A percentile compares a stretch with the other conserved stretches of the same genome.
These are phyloP conservation scores for Tryphoninae sp. DNA, from an alignment of 2,888 invertebrate species.

Conservation along the genomic window DNA sequence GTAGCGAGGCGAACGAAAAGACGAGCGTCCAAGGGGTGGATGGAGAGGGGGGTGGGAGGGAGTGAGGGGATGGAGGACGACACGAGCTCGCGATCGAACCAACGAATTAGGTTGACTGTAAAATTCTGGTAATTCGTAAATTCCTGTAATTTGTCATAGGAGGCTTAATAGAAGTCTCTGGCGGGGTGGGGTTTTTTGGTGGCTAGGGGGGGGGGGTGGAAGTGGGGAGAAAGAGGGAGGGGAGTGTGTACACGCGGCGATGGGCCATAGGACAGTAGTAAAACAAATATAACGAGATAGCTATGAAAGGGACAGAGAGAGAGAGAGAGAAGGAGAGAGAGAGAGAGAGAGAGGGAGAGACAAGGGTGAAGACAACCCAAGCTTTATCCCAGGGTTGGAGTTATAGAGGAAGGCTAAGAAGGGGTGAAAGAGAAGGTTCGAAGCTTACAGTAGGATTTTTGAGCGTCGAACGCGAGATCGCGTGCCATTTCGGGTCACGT, in stretches of 20 bases:
- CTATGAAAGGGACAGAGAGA: slow-evolving; percentile 2
- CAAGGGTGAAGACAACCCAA: slow-evolving; percentile 21
- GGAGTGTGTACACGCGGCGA: slow-evolving; percentile 22
- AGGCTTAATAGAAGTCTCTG: slow-evolving; percentile 48
- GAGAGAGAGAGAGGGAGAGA: background rate
- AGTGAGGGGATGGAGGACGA: background rate
- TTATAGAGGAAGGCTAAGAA: slow-evolving; percentile 18
- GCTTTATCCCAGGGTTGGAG: slow-evolving; percentile 21
- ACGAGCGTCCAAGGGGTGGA: background rate
- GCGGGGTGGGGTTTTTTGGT: slow-evolving; percentile 12
- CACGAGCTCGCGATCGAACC: slow-evolving; percentile 45
- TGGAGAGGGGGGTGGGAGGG: background rate
- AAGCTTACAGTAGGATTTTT: slow-evolving; percentile 58
- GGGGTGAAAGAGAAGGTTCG: slow-evolving; percentile 15
- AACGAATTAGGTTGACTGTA: slow-evolving; percentile 63
- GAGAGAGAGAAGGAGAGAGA: background rate
- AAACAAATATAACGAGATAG: slow-evolving; percentile 20
- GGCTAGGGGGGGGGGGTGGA: background rate
- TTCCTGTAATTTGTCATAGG: slow-evolving; percentile 67
- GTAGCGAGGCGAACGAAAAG: slow-evolving; percentile 5
- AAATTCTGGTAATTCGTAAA: slow-evolving; percentile 66
- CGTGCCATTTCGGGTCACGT: slow-evolving; percentile 76
- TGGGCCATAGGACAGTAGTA: slow-evolving; percentile 12
- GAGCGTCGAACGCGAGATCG: slow-evolving; percentile 69
- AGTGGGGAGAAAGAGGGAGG: background rate